These are phyloP conservation scores for Stigmatopora nigra DNA, from an alignment of 2,113 vertebrate genomes.

Conservation along the genomic window DNA sequence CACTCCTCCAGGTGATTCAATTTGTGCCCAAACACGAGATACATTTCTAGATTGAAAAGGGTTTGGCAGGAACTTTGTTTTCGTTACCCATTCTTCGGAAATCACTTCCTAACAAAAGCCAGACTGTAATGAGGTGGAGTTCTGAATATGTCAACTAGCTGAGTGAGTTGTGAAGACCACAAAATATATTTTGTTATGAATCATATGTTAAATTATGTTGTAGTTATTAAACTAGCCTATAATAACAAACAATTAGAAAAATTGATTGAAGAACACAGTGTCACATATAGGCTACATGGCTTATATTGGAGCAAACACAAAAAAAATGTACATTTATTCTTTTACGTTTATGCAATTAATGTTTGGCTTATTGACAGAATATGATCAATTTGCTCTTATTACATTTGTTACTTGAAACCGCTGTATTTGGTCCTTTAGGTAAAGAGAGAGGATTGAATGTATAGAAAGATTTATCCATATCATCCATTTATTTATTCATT, in stretches of 20 bases:
- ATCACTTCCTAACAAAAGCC: constrained; percentile 14
- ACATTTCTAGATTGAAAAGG: constrained; percentile 9
- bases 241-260: too few species aligned
- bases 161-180: constrained; percentile 15
- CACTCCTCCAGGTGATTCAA: constrained; percentile 12
- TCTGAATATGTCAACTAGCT: neutral
- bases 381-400: too few species aligned
- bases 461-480: constrained; percentile 4
- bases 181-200: neutral
- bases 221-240: neutral
- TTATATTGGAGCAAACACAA: too few species aligned
- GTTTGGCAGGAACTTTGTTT: neutral
- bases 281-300: neutral
- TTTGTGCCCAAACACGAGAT: constrained; percentile 20
- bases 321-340: too few species aligned
- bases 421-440: constrained; percentile 13
- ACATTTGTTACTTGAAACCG: too few species aligned
- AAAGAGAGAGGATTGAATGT: constrained; percentile 5
- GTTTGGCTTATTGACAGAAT: too few species aligned
- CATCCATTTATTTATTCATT: too few species aligned
- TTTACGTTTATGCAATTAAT: too few species aligned
- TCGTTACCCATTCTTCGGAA: neutral
- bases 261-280: neutral
- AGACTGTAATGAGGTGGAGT: constrained; percentile 18
- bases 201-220: neutral